Evolutionary conservation across 2,797 vertebrate genomes (phyloP), one percentile per base, ranked within the genome.

Genomic region (Bucorvus abyssinicus): DNA sequence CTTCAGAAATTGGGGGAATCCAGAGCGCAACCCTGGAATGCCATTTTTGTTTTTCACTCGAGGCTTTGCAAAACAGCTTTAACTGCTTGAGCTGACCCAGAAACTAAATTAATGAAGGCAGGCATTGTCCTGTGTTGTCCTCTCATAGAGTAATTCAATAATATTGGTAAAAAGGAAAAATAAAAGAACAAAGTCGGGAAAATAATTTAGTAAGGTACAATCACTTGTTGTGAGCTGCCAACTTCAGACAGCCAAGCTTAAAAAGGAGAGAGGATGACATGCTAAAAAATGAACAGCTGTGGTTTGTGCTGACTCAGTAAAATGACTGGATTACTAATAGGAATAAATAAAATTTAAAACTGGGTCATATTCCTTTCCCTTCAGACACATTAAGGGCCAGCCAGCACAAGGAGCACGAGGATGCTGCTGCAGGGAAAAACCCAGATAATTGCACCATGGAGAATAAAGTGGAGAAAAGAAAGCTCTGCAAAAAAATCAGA

Each of bases 401-500:
- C 15, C 27, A 76, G 52, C 26, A 67, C 20, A 30, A 30, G 19
- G 26, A 61, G 10, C 7, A 30, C 22, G 71, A 49, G 24, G 30
- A 45, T 19, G 19, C 9, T 49, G n/a, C 32, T 30, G 16, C 19
- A 40, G 8, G 32, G 5, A 34, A 68, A 59, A 64, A 60, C 10
- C 4, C 57, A 63, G 38, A 16, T 20, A 75, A 47, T 5, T 19
- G 7, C 7, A 29, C 12, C 13, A 2, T 9, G 61, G 17, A 29
- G 49, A 7, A 44, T 14, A 19, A 23, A 0, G 0, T 0, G 11
- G 20, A 26, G 24, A 24, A 9, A 27, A 20, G 20, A 45, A 45
- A 45, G 20, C 45, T 17, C 45, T 14, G 16, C 4, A 27, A 27
- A 68, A 36, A 19, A 26, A 53, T 7, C 23, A 45, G 29, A 27